Conservation (phyloP, 2,888 invertebrate genomes). For the Drosophila neonasuta region DNA sequence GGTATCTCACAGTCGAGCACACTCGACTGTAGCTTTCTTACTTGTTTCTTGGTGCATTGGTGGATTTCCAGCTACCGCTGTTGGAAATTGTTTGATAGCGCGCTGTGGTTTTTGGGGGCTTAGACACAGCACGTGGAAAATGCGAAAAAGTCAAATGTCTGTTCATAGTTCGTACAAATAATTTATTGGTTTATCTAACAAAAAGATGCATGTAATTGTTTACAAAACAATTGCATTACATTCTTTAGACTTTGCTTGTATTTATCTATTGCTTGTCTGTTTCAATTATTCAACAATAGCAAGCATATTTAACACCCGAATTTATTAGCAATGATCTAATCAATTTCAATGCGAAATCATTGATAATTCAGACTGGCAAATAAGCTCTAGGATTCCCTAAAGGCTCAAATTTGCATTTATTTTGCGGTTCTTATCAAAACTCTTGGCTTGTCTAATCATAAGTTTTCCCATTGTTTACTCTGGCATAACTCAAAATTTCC, state of each 20-base stretch:
- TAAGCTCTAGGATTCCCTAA: not conserved
- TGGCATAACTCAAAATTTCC: conserved; percentile 49
- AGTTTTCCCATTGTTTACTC: conserved; percentile 37
- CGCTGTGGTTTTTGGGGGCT: conserved; percentile 8
- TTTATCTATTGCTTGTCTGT: not conserved
- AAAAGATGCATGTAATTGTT: not conserved
- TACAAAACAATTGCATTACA: not conserved
- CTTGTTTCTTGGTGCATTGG: too few species aligned
- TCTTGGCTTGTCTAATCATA: conserved; percentile 12
- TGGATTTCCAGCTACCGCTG: conserved; percentile 26
- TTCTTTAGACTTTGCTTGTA: too few species aligned
- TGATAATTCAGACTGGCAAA: not conserved
- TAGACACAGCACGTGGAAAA: conserved; percentile 16
- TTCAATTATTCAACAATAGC: not conserved
- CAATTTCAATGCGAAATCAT: not conserved
- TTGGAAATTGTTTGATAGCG: conserved; percentile 39
- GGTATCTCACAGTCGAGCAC: too few species aligned
- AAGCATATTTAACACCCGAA: not conserved
- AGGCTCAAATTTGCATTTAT: conserved; percentile 3
- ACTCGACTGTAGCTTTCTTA: too few species aligned
- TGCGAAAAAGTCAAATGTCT: conserved; percentile 21
- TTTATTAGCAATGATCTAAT: not conserved
- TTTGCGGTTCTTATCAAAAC: not conserved
- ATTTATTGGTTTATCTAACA: conserved; percentile 1
- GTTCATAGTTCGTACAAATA: conserved; percentile 1